Conservation (phyloP, 1,140 invertebrate species). For the fruit fly (Drosophila melanogaster) region Release_6_plus_ISO1_MT NC_004354.4:308501-309000, state of each 20-base stretch:
- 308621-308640: slow-evolving; percentile 76
- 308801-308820: neutral
- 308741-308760: slow-evolving; percentile 73
- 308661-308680: slow-evolving; percentile 80
- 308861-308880: neutral
- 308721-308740: slow-evolving; percentile 76
- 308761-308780: slow-evolving; percentile 73
- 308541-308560: slow-evolving; percentile 73
- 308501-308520: slow-evolving; percentile 83
- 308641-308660: slow-evolving; percentile 70
- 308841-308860: neutral
- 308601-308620: slow-evolving; percentile 78
- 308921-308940: too few species aligned
- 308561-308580: slow-evolving; percentile 79
- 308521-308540: slow-evolving; percentile 75
- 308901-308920: neutral
- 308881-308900: neutral
- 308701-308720: slow-evolving; percentile 74
- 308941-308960: too few species aligned
- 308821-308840: neutral
- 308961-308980: too few species aligned
- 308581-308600: slow-evolving; percentile 79
- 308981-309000: too few species aligned
- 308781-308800: slow-evolving; percentile 62
- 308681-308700: slow-evolving; percentile 68